A percentile compares a stretch with the other conserved stretches of the same genome.
Conservation (phyloP, 2,113 vertebrate species). For the Oncorhynchus tshawytscha region DNA sequence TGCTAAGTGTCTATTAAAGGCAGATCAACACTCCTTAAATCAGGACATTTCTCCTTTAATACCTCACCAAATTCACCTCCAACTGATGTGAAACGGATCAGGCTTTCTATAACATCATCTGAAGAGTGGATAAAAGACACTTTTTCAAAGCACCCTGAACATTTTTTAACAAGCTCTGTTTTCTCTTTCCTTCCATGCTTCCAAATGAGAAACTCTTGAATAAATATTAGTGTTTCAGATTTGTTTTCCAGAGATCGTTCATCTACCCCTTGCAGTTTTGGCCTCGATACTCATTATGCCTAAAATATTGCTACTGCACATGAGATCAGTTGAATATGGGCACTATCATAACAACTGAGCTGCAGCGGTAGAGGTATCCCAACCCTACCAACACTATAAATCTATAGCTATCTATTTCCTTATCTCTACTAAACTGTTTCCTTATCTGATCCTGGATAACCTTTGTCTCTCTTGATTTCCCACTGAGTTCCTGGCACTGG, state of each 20-base stretch:
- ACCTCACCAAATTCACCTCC: slow-evolving; percentile 23
- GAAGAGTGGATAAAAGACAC: neutral
- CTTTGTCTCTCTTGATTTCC: neutral
- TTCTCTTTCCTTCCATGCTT: neutral
- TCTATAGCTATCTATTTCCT: neutral
- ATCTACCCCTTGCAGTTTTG: neutral
- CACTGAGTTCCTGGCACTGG: neutral
- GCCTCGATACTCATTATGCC: neutral
- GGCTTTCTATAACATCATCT: neutral
- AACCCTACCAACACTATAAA: neutral
- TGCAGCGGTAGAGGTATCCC: no score
- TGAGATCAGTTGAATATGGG: no score
- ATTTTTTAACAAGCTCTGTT: neutral
- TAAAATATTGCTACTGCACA: neutral
- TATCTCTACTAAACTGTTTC: neutral
- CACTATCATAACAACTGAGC: no score
- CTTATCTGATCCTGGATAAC: no score
- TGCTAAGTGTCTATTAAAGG: slow-evolving; percentile 75
- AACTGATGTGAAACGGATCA: slow-evolving; percentile 48
- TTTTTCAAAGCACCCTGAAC: slow-evolving; percentile 1
- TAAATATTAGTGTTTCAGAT: slow-evolving; percentile 3
- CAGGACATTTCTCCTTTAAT: slow-evolving; percentile 52
- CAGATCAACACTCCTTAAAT: slow-evolving; percentile 63
- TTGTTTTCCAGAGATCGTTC: slow-evolving; percentile 10
- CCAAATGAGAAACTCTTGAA: neutral